phyloP scores from a whole-genome alignment of 2,888 invertebrate species.

The Platycnemis pennipes region DNA sequence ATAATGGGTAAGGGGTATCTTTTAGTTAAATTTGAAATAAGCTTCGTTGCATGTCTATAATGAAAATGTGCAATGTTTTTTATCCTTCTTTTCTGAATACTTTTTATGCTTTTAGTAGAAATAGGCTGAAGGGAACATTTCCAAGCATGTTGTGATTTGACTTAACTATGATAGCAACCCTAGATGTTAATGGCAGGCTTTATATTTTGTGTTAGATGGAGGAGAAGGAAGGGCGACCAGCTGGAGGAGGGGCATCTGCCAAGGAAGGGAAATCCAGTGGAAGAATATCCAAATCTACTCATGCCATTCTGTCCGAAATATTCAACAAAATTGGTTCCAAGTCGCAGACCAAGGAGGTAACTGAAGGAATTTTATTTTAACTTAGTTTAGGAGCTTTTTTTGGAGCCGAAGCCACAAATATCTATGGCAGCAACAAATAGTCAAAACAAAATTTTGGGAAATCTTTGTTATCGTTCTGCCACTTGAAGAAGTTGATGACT shows the following conservation, averaged over 20 bases:
- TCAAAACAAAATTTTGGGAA: too few relatives aligned
- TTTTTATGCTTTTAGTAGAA: too few relatives aligned
- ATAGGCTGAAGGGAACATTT: too few relatives aligned
- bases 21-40: too few relatives aligned
- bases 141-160: too few relatives aligned
- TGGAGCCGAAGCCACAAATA: not conserved
- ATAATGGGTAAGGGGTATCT: too few relatives aligned
- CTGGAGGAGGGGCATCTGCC: slow-evolving; percentile 77
- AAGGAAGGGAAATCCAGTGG: slow-evolving; percentile 79
- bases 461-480: too few relatives aligned
- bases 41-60: too few relatives aligned
- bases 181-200: not conserved
- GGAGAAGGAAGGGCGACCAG: slow-evolving; percentile 82
- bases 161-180: too few relatives aligned
- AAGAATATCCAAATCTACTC: slow-evolving; percentile 88
- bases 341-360: slow-evolving; percentile 86
- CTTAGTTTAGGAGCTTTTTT: not conserved
- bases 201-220: slow-evolving; percentile 78
- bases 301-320: slow-evolving; percentile 92
- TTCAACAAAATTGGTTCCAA: slow-evolving; percentile 95
- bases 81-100: too few relatives aligned
- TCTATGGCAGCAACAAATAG: too few relatives aligned
- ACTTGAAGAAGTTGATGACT: not conserved
- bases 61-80: too few relatives aligned
- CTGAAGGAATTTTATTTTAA: not conserved